Percentiles rank a stretch among this genome's conserved stretches.
Evolutionary conservation across 2,113 vertebrate species (phyloP).

Genomic region (Dipodomys merriami): DNA sequence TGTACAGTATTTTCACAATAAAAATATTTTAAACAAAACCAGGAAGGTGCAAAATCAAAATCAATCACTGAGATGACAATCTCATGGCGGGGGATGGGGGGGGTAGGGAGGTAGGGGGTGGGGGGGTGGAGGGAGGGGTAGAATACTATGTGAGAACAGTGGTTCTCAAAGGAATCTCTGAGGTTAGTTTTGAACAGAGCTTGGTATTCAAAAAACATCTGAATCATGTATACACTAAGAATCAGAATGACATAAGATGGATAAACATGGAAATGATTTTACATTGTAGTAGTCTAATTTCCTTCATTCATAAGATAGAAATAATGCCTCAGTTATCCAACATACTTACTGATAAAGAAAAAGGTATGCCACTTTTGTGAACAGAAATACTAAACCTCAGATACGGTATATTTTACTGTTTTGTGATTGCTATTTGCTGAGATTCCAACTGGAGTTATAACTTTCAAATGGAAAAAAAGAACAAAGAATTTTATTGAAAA

Average conservation of each 20-base stretch:
- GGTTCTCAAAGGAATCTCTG: background rate
- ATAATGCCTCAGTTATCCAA: background rate
- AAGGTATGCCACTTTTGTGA: background rate
- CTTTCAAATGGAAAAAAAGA: background rate
- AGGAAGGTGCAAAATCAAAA: too few relatives aligned
- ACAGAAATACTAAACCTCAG: background rate
- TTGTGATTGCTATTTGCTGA: background rate
- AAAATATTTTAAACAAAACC: background rate
- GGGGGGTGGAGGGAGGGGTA: too few relatives aligned
- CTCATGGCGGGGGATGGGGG: too few relatives aligned
- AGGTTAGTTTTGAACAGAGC: background rate
- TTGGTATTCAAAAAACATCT: background rate
- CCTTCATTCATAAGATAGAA: background rate
- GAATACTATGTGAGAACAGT: too few relatives aligned
- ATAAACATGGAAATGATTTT: background rate
- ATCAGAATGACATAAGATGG: background rate
- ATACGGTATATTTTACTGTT: background rate
- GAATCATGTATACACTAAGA: background rate
- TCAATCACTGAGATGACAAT: too few relatives aligned
- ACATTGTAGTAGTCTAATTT: background rate
- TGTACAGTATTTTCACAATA: too few relatives aligned
- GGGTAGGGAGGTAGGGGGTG: too few relatives aligned
- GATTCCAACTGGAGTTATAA: background rate
- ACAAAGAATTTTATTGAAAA: background rate
- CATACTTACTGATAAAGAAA: background rate